phyloP scores from a whole-genome alignment of 2,113 vertebrate genomes.

The Morone chrysops region DNA sequence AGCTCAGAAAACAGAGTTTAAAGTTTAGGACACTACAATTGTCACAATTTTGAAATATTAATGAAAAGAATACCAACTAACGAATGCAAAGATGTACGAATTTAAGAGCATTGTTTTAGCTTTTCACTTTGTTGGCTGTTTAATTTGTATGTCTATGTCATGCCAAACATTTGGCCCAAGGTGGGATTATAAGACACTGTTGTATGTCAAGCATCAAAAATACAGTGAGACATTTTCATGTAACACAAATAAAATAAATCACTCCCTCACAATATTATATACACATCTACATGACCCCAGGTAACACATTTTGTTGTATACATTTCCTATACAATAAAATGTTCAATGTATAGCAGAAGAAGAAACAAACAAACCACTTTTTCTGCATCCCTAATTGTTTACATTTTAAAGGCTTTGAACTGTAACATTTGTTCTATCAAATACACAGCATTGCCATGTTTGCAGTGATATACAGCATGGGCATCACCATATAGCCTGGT shows the following conservation, averaged over 20 bases:
- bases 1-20: constrained; percentile 28
- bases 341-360: not conserved
- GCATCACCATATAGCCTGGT: not conserved
- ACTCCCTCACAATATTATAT: not conserved
- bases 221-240: not conserved
- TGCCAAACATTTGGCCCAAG: not conserved
- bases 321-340: not conserved
- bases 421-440: not conserved
- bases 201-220: constrained; percentile 8
- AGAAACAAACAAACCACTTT: not conserved
- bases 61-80: constrained; percentile 15
- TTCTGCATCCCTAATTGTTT: not conserved
- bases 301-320: not conserved
- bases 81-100: not conserved
- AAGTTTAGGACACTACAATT: constrained; percentile 4
- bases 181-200: not conserved
- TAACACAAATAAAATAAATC: too few species aligned
- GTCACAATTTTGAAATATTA: constrained; percentile 22
- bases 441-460: not conserved
- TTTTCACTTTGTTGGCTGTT: not conserved
- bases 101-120: not conserved
- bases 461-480: not conserved
- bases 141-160: not conserved
- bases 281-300: not conserved
- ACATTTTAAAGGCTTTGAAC: not conserved